These are phyloP conservation scores for Typhlichthys eigenmanni DNA, from an alignment of 2,797 vertebrate species.

Conservation along the genomic window DNA sequence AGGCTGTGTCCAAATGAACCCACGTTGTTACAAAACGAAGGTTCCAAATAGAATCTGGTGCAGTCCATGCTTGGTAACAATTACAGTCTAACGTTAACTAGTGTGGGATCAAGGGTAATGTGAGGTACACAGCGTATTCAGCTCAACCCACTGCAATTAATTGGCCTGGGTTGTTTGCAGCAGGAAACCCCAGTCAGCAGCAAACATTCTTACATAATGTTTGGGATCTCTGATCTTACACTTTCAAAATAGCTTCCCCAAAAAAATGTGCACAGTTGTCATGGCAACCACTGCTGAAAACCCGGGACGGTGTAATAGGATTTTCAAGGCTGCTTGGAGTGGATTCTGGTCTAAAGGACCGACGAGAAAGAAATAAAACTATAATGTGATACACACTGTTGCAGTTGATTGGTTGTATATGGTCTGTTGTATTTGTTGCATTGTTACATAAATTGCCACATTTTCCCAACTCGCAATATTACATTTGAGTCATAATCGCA, in stretches of 20 bases:
- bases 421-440: constrained; percentile 8
- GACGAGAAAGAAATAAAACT: constrained; percentile 16
- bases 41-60: constrained; percentile 27
- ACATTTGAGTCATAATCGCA: not conserved
- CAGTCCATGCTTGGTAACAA: constrained; percentile 14
- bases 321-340: constrained; percentile 73
- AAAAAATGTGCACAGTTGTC: constrained; percentile 79
- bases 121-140: constrained; percentile 31
- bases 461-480: not conserved
- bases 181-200: constrained; percentile 77
- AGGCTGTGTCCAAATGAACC: constrained; percentile 18
- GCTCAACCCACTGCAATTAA: constrained; percentile 60
- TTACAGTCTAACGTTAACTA: constrained; percentile 17
- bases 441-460: not conserved
- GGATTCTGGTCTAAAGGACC: constrained; percentile 42
- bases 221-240: constrained; percentile 70
- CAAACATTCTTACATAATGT: constrained; percentile 73
- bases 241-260: constrained; percentile 72
- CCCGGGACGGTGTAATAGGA: constrained; percentile 64
- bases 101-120: constrained; percentile 27
- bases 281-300: constrained; percentile 76
- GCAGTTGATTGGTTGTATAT: constrained; percentile 6
- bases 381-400: constrained; percentile 25
- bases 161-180: constrained; percentile 57
- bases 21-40: not conserved